Percentiles rank a stretch among this genome's conserved stretches.
Evolutionary conservation across 2,888 invertebrate genomes (phyloP).

Genomic region (Heliconius ismenius): DNA sequence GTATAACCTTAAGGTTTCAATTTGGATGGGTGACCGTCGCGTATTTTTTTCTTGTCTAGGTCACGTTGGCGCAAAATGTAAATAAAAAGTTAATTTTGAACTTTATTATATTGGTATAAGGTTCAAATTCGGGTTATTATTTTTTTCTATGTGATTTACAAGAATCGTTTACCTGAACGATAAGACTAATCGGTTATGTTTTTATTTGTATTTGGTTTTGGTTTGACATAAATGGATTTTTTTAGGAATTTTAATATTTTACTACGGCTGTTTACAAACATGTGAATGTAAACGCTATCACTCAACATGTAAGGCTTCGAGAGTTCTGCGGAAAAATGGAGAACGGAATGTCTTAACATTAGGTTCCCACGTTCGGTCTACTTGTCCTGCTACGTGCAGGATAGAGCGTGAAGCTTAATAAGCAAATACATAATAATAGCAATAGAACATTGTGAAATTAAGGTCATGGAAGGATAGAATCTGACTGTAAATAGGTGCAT

Average conservation of each 20-base stretch:
- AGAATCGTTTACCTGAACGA: slow-evolving; percentile 72
- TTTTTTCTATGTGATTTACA: slow-evolving; percentile 61
- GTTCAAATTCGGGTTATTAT: slow-evolving; percentile 32
- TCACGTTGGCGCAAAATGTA: slow-evolving; percentile 40
- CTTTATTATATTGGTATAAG: slow-evolving; percentile 35
- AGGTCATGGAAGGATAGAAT: too few species aligned
- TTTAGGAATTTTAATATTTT: not conserved
- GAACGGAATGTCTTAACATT: too few species aligned
- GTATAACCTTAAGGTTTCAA: slow-evolving; percentile 37
- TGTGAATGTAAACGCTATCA: too few species aligned
- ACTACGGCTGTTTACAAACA: too few species aligned
- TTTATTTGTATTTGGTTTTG: slow-evolving; percentile 59
- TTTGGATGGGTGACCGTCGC: slow-evolving; percentile 33
- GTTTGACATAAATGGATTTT: slow-evolving; percentile 49
- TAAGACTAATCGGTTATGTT: slow-evolving; percentile 75
- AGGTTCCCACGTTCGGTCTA: too few species aligned
- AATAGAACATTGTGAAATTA: too few species aligned
- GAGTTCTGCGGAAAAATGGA: too few species aligned
- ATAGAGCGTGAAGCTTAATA: too few species aligned
- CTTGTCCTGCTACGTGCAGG: too few species aligned
- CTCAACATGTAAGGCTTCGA: too few species aligned
- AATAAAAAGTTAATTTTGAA: slow-evolving; percentile 35
- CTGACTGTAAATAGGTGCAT: too few species aligned
- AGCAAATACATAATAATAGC: too few species aligned
- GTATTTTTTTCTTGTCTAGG: slow-evolving; percentile 41